phyloP scores from a whole-genome alignment of 2,888 invertebrate species.

The Lymantria monacha region DNA sequence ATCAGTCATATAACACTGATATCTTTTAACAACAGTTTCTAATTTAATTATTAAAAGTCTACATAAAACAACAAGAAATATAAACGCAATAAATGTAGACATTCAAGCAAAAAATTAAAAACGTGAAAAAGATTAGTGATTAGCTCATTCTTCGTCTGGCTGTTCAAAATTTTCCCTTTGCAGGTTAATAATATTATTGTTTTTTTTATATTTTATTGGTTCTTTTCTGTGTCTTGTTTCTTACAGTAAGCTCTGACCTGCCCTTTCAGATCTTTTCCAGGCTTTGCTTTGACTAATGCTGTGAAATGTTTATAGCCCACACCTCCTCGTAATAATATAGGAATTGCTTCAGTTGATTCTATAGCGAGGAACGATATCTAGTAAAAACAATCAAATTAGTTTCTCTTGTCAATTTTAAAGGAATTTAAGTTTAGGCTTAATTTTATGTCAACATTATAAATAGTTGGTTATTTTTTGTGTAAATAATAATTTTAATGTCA shows the following conservation, averaged over 20 bases:
- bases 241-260: slow-evolving; percentile 50
- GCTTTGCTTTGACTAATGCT: slow-evolving; percentile 45
- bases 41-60: not conserved
- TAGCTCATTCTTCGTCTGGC: not conserved
- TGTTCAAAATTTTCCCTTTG: not conserved
- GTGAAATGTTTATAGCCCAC: slow-evolving; percentile 54
- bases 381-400: slow-evolving; percentile 4
- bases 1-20: not conserved
- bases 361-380: slow-evolving; percentile 58
- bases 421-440: too few relatives aligned
- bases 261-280: slow-evolving; percentile 43
- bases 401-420: not conserved
- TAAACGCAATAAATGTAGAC: not conserved
- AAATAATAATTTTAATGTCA: too few relatives aligned
- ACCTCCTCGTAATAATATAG: slow-evolving; percentile 60
- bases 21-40: not conserved
- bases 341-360: slow-evolving; percentile 52
- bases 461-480: too few relatives aligned
- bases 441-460: too few relatives aligned
- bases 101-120: not conserved
- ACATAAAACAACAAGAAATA: not conserved
- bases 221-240: not conserved
- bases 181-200: not conserved
- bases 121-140: not conserved
- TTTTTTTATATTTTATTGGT: not conserved